Percentiles rank a stretch among this genome's conserved stretches.
These are phyloP conservation scores for Nannospalax galili DNA, from an alignment of 2,113 vertebrate species.

Conservation along the genomic window DNA sequence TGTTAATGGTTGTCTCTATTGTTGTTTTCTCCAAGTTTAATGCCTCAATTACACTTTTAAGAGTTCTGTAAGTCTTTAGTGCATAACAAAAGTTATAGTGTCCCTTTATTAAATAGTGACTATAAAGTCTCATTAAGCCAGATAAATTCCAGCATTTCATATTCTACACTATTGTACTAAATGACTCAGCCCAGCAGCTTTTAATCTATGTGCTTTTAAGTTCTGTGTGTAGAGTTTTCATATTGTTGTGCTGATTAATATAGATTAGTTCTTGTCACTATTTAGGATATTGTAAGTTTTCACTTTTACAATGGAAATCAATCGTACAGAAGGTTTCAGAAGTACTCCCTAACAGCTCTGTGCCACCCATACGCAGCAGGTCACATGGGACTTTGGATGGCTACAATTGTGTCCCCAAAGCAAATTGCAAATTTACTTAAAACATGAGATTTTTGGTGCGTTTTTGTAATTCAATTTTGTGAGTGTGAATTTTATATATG, in stretches of 20 bases:
- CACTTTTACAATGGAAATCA: not conserved
- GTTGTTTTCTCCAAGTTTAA: not conserved
- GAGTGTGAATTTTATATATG: no score
- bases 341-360: no score
- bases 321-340: not conserved
- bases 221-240: not conserved
- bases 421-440: no score
- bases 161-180: not conserved
- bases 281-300: not conserved
- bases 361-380: no score
- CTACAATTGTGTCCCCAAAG: no score
- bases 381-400: no score
- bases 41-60: not conserved
- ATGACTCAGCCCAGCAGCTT: not conserved
- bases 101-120: not conserved
- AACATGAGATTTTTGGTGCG: no score
- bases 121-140: not conserved
- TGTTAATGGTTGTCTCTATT: not conserved
- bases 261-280: not conserved
- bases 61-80: not conserved
- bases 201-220: not conserved
- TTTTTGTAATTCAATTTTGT: no score
- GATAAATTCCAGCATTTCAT: not conserved
- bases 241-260: not conserved
- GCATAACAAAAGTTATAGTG: not conserved